Percentiles rank a stretch among this genome's conserved stretches.
Conservation (phyloP, 2,113 vertebrate species). For the Desmodus rotundus region DNA sequence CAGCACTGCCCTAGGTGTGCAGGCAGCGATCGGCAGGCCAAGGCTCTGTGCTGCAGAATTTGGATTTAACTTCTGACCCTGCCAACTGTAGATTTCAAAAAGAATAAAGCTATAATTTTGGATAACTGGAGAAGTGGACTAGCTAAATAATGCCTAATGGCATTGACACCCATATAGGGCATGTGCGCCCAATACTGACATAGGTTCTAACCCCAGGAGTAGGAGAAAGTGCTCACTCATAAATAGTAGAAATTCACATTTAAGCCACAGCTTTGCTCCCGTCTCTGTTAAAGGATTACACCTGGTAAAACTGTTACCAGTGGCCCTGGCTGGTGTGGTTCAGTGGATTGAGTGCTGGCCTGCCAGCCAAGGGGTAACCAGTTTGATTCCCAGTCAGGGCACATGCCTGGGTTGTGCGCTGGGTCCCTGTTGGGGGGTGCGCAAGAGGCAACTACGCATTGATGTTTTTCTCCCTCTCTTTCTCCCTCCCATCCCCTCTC, state of each 20-base stretch:
- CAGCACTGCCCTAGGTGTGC: accelerated
- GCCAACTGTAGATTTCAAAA: background rate
- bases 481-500: no score
- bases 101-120: background rate
- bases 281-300: background rate
- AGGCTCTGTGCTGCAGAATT: background rate
- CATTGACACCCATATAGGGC: background rate
- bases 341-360: no score
- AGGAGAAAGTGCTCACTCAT: background rate
- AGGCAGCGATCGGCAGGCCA: accelerated
- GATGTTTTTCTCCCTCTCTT: no score
- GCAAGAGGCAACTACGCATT: no score
- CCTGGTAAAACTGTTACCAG: background rate
- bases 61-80: conserved; percentile 12
- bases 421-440: no score
- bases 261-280: background rate
- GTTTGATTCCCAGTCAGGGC: no score
- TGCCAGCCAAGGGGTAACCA: no score
- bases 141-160: background rate
- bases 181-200: background rate
- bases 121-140: background rate
- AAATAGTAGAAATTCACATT: background rate
- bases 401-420: no score
- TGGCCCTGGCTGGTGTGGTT: no score
- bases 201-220: background rate